Percentiles rank a stretch among this genome's conserved stretches.
phyloP scores from a whole-genome alignment of 2,797 vertebrate species.

The Protonibea diacanthus region DNA sequence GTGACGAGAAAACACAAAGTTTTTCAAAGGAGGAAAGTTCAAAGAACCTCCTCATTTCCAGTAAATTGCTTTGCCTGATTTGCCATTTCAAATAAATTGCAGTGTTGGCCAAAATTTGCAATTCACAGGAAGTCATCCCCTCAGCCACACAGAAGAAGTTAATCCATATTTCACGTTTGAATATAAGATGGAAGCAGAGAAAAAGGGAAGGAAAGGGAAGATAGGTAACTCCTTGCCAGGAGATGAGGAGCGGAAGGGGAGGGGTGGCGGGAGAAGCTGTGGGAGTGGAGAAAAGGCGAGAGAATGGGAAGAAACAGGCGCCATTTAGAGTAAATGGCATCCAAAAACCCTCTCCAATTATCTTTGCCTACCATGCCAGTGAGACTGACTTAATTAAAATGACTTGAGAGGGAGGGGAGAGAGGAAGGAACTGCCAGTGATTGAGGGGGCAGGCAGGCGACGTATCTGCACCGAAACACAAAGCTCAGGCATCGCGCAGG shows the following conservation, averaged over 20 bases:
- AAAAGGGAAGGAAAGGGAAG: conserved; percentile 59
- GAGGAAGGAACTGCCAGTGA: conserved; percentile 80
- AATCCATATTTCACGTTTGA: conserved; percentile 85
- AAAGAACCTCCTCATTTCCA: conserved; percentile 77
- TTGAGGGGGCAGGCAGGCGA: conserved; percentile 86
- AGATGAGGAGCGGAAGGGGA: conserved; percentile 65
- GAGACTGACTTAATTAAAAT: conserved; percentile 92
- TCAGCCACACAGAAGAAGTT: conserved; percentile 78
- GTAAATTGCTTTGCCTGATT: conserved; percentile 82
- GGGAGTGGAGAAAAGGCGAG: conserved; percentile 73
- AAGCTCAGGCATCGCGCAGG: conserved; percentile 79
- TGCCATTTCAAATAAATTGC: conserved; percentile 85
- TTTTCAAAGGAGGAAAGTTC: conserved; percentile 75
- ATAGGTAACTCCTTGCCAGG: conserved; percentile 80
- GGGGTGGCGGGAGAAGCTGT: conserved; percentile 58
- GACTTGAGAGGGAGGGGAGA: conserved; percentile 85
- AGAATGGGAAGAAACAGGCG: conserved; percentile 84
- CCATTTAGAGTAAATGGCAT: conserved; percentile 89
- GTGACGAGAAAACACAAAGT: conserved; percentile 67
- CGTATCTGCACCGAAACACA: conserved; percentile 88
- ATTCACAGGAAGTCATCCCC: conserved; percentile 81
- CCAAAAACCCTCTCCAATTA: conserved; percentile 92
- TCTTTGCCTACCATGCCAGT: conserved; percentile 89
- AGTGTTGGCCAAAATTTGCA: conserved; percentile 81
- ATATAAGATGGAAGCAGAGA: conserved; percentile 77